Conservation (phyloP, 2,888 invertebrate species). For the Selenia dentaria region DNA sequence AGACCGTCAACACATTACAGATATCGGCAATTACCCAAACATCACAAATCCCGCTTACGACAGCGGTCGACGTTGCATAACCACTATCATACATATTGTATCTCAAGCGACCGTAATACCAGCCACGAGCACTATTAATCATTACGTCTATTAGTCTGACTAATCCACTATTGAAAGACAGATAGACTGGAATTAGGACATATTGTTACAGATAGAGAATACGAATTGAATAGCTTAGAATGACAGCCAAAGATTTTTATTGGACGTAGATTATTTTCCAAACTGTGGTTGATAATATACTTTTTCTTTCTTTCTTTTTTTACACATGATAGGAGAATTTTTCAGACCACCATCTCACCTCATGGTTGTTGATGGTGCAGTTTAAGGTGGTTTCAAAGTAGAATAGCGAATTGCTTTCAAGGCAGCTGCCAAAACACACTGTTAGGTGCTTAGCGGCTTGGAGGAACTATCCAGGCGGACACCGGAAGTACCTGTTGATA, state of each 20-base stretch:
- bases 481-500: too few species aligned
- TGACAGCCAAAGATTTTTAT: slow-evolving; percentile 2
- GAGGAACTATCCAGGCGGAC: too few species aligned
- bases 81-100: slow-evolving; percentile 8
- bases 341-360: too few species aligned
- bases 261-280: too few species aligned
- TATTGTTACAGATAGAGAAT: slow-evolving; percentile 11
- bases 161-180: slow-evolving; percentile 30
- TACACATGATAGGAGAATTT: too few species aligned
- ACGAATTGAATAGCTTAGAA: slow-evolving; percentile 14
- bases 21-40: slow-evolving; percentile 15
- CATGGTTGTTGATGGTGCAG: too few species aligned
- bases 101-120: slow-evolving; percentile 4
- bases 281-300: too few species aligned
- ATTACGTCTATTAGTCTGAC: slow-evolving; percentile 27
- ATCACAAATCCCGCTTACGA: not conserved
- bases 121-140: slow-evolving; percentile 24
- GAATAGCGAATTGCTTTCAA: too few species aligned
- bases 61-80: slow-evolving; percentile 5
- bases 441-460: too few species aligned
- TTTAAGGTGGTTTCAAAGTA: too few species aligned
- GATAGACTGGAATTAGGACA: slow-evolving; percentile 22
- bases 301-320: too few species aligned
- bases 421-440: too few species aligned
- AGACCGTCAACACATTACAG: not conserved